Base-by-base conservation (phyloP, 2,888 invertebrate species). In the Leucozona laternaria region DNA sequence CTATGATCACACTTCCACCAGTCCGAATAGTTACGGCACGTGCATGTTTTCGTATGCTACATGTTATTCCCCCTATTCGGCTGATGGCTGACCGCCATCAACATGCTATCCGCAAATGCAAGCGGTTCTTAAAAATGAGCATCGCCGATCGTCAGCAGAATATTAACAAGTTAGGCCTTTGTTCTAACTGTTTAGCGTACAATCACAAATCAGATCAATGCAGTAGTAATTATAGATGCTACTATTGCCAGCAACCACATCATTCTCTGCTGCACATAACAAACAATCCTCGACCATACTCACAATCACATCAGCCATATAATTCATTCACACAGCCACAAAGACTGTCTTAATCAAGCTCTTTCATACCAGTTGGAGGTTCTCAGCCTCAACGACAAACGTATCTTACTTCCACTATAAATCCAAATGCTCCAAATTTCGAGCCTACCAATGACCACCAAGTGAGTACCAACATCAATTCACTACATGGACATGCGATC, bases 51-150 rank as follows among this genome's bases (percentile, higher is more conserved):
- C n/a, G n/a, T n/a, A n/a, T n/a, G n/a, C n/a, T n/a, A n/a, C n/a
- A n/a, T n/a, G n/a, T n/a, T n/a, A n/a, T n/a, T n/a, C n/a, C n/a
- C n/a, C n/a, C n/a, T n/a, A n/a, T n/a, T n/a, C n/a, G n/a, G n/a
- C n/a, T n/a, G n/a, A n/a, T n/a, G n/a, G n/a, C n/a, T n/a, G n/a
- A n/a, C n/a, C n/a, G n/a, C n/a, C n/a, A n/a, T n/a, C n/a, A n/a
- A 7, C 84, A 84, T 71, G 31, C 60, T 2, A 83, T 88, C 2
- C 80, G 80, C 11, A 71, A 77, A 25, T 88, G 83, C 25, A 70
- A 64, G 0, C 48, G 43, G 1, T 80, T 88, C 31, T n/a, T 84
- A 3, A 48, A 58, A 22, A 40, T 40, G 15, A 40, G 40, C 40
- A 40, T 15, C 40, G 40, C 40, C 15, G 45, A 70, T 17, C 60